A percentile compares a stretch with the other conserved stretches of the same genome.
These are phyloP conservation scores for Thunnus albacares DNA, from an alignment of 2,797 vertebrate genomes.

Conservation along the genomic window DNA sequence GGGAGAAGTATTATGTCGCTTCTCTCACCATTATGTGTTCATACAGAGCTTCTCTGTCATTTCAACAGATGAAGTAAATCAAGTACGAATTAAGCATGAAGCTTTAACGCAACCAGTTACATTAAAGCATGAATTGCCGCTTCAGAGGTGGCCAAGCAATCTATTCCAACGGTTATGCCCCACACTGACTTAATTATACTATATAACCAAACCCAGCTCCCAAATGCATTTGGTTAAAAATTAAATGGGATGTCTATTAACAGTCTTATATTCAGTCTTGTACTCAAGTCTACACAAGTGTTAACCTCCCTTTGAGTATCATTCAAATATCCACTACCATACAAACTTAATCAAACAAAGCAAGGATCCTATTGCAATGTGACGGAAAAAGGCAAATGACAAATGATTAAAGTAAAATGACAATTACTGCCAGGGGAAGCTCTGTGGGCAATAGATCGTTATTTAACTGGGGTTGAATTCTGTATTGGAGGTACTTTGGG, in stretches of 20 bases:
- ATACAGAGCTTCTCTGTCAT: slow-evolving; percentile 15
- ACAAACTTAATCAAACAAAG: slow-evolving; percentile 11
- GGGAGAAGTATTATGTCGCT: not conserved
- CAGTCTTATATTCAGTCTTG: not conserved
- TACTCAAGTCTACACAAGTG: not conserved
- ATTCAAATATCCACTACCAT: not conserved
- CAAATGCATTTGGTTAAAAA: not conserved
- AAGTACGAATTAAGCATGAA: slow-evolving; percentile 37
- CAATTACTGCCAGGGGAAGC: slow-evolving; percentile 55
- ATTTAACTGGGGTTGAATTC: slow-evolving; percentile 40
- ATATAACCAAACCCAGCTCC: slow-evolving; percentile 24
- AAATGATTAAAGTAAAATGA: slow-evolving; percentile 49
- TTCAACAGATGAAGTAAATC: slow-evolving; percentile 40
- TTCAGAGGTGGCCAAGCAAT: slow-evolving; percentile 28
- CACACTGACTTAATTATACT: slow-evolving; percentile 17
- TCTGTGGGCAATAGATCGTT: slow-evolving; percentile 40
- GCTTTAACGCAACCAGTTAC: slow-evolving; percentile 23
- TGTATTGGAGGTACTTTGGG: slow-evolving; percentile 1
- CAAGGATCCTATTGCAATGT: not conserved
- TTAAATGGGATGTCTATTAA: slow-evolving; percentile 13
- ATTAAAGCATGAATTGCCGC: slow-evolving; percentile 17
- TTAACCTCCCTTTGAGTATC: slow-evolving; percentile 4
- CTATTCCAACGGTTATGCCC: slow-evolving; percentile 7
- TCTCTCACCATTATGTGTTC: not conserved
- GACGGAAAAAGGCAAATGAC: slow-evolving; percentile 45